These are phyloP conservation scores for Fopius arisanus DNA, from an alignment of 1,140 invertebrate species.

Conservation along the genomic window DNA sequence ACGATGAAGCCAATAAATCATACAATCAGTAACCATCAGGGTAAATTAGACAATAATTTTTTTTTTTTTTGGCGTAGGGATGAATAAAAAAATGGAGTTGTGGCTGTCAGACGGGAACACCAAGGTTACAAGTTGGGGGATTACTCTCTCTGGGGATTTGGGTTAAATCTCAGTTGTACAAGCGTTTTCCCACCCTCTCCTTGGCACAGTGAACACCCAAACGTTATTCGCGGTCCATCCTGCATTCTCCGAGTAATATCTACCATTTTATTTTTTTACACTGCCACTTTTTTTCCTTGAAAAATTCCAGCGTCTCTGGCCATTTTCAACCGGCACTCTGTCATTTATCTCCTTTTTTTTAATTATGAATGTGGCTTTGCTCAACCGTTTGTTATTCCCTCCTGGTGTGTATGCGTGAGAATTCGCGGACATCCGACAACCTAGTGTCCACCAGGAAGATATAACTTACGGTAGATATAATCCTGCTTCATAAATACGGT, in stretches of 20 bases:
- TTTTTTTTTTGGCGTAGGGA: not conserved
- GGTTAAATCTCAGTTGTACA: constrained; percentile 9
- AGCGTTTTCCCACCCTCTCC: not conserved
- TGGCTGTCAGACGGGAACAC: not conserved
- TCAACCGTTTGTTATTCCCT: not conserved
- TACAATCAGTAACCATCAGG: too few relatives aligned
- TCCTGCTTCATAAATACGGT: not conserved
- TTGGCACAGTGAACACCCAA: not conserved
- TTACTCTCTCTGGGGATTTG: not conserved
- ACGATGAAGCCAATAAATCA: too few relatives aligned
- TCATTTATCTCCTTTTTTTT: not conserved
- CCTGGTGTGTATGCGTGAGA: not conserved
- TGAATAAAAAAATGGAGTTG: not conserved
- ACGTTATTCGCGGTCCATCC: not conserved
- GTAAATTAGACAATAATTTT: too few relatives aligned
- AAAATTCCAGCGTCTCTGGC: not conserved
- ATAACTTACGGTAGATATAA: constrained; percentile 5
- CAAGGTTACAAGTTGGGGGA: constrained; percentile 6
- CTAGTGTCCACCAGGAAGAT: not conserved
- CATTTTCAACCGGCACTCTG: not conserved
- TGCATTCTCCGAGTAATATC: not conserved
- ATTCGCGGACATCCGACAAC: not conserved
- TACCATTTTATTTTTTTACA: not conserved
- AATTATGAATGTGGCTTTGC: constrained; percentile 5
- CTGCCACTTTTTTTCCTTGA: not conserved